Conservation (phyloP, 1,140 invertebrate species). For the Tetramorium alpestre region DNA sequence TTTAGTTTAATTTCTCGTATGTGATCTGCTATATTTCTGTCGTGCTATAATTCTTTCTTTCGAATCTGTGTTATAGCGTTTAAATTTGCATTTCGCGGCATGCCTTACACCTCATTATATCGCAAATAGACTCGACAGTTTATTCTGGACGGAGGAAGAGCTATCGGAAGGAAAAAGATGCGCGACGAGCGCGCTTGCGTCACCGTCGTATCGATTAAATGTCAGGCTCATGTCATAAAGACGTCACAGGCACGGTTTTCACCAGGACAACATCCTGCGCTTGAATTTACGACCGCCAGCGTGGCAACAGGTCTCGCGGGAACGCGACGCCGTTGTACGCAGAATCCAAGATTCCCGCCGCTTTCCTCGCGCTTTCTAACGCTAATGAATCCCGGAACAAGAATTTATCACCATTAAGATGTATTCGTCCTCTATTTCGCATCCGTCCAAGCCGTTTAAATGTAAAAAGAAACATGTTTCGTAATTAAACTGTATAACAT, state of each 20-base stretch:
- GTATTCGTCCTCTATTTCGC: not conserved
- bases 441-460: not conserved
- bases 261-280: conserved; percentile 85
- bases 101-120: not conserved
- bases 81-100: not conserved
- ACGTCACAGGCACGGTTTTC: conserved; percentile 86
- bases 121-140: not conserved
- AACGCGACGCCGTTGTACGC: conserved; percentile 32
- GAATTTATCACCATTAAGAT: not conserved
- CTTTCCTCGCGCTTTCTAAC: not conserved
- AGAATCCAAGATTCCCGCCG: conserved; percentile 30
- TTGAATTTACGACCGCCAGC: conserved; percentile 82
- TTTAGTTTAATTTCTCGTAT: not conserved
- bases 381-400: not conserved
- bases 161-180: not conserved
- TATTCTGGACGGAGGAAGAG: not conserved
- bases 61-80: too few species aligned
- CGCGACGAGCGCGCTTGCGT: conserved; percentile 70
- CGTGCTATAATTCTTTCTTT: not conserved
- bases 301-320: conserved; percentile 81
- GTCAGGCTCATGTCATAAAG: conserved; percentile 85
- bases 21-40: not conserved
- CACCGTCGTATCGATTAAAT: conserved; percentile 83
- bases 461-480: not conserved
- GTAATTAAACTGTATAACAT: not conserved